Base-by-base conservation (phyloP, 2,888 invertebrate species). In the Halictus quadricinctus region DNA sequence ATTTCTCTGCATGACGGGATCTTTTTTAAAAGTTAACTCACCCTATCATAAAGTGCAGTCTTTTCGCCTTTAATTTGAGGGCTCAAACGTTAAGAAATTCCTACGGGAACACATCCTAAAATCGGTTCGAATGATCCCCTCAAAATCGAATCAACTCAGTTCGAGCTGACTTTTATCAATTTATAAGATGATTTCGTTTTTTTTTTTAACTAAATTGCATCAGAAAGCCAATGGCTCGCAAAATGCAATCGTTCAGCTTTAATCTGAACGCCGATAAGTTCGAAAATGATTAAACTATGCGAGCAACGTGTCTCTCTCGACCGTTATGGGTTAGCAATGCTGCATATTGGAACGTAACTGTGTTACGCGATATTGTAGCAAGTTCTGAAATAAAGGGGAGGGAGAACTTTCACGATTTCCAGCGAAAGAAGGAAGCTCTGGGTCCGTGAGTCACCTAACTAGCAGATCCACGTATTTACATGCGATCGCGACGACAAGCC, bases 381-480 rank as follows among this genome's bases (percentile, higher is more conserved):
- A 54, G 54, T n/a, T 54, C 54, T n/a, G 54, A 54, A 54, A 54
- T n/a, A 21, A 54, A n/a, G 21, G 54, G 3, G 54, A 10, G n/a
- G 72, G 43, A 76, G 54, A 76, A 72, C 25, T 77, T 72, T 78
- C 72, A 76, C 81, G 87, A 76, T 79, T 82, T 83, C 58, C 54
- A 8, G 76, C 72, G 72, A 58, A 85, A 84, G 87, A 88, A 89
- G 83, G 83, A 85, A 85, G 83, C 50, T 72, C 78, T 72, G 66
- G n/a, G 29, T 50, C 48, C 46, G 72, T 78, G 87, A 87, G 88
- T 88, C 86, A 86, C 79, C 78, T 79, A 64, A 60, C 72, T 66
- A 79, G 80, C 60, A 88, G 72, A 76, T 64, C 60, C 69, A 74
- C 76, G 74, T 78, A 78, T 80, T 80, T 74, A 76, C 78, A 64